Conservation (phyloP, 2,113 vertebrate species). For the Patagioenas fasciata region DNA sequence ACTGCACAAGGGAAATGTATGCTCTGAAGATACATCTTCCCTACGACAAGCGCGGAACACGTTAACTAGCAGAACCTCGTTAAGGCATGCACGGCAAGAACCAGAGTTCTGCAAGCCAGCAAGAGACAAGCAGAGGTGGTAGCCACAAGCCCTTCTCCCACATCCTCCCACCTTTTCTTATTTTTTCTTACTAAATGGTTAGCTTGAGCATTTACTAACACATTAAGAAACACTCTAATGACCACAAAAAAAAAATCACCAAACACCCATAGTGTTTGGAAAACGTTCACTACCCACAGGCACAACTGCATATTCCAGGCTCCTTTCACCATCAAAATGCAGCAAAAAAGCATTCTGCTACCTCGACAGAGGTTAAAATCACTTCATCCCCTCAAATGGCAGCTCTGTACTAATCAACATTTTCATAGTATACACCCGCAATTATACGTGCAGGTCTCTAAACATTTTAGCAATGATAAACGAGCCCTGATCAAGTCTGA, state of each 20-base stretch:
- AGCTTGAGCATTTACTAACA: background rate
- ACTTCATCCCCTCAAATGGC: background rate
- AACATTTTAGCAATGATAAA: background rate
- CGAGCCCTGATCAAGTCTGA: background rate
- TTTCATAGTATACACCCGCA: background rate
- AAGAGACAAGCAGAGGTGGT: background rate
- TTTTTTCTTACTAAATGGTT: background rate
- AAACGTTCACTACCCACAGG: background rate
- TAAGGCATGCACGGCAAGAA: fast-evolving
- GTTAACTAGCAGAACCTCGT: fast-evolving
- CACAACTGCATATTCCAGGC: background rate
- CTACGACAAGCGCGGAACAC: background rate
- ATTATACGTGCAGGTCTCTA: no score
- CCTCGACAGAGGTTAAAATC: background rate
- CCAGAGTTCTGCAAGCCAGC: fast-evolving
- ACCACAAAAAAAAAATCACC: background rate
- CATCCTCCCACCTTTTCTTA: no score
- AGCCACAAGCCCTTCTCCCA: background rate
- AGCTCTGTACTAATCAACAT: background rate
- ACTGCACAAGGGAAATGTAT: constrained; percentile 35
- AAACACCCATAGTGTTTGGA: background rate
- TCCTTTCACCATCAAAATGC: background rate
- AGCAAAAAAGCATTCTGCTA: background rate
- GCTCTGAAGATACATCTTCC: constrained; percentile 28
- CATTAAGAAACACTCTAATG: background rate